These are phyloP conservation scores for Alentia gelatinosa DNA, from an alignment of 2,888 invertebrate species.

Conservation along the genomic window DNA sequence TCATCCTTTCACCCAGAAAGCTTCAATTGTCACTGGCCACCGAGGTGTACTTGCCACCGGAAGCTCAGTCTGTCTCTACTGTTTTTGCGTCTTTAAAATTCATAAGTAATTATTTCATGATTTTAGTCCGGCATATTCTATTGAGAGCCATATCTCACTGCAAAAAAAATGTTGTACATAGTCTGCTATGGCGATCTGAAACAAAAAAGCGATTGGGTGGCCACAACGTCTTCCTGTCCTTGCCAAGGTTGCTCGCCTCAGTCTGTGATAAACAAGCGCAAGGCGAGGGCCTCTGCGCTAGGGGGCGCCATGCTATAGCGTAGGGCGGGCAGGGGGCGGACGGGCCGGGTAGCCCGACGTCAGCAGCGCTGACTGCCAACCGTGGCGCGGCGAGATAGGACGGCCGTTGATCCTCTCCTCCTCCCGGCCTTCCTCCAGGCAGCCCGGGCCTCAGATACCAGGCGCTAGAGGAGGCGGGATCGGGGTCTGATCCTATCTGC, in stretches of 20 bases:
- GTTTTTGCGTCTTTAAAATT: background rate
- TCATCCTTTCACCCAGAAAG: background rate
- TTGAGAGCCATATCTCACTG: background rate
- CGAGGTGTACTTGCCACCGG: background rate
- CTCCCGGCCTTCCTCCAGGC: background rate
- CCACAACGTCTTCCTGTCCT: background rate
- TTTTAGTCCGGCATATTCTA: background rate
- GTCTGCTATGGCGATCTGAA: too few species aligned
- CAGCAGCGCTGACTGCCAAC: background rate
- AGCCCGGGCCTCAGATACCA: background rate
- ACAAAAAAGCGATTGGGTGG: background rate
- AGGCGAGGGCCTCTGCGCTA: background rate
- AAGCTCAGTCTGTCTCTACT: background rate
- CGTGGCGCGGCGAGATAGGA: conserved; percentile 6
- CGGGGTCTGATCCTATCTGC: background rate
- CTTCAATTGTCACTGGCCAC: background rate
- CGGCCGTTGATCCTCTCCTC: background rate
- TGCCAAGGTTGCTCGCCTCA: background rate
- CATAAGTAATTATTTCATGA: background rate
- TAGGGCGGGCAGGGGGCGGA: background rate
- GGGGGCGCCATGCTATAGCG: background rate
- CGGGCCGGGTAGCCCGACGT: background rate
- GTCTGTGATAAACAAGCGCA: conserved; percentile 14
- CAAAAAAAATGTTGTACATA: background rate
- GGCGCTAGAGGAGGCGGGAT: background rate